Conservation (phyloP, 2,113 vertebrate genomes). For the Anser brachyrhynchus region DNA sequence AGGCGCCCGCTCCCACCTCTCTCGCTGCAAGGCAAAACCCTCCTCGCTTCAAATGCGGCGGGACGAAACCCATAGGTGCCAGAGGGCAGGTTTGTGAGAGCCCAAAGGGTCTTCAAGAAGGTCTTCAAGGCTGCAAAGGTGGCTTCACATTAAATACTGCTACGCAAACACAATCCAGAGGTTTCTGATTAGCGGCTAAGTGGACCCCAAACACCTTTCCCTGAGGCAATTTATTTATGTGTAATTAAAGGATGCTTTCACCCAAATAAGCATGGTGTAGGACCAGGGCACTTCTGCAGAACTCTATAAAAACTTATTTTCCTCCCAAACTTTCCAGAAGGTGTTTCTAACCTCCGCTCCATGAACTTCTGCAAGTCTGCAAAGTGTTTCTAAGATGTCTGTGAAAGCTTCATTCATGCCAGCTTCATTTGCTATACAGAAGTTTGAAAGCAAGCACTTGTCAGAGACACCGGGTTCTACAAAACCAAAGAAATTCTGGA, state of each 20-base stretch:
- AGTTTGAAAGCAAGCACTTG: neutral
- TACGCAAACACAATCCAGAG: neutral
- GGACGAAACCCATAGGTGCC: accelerated
- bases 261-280: neutral
- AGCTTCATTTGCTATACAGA: neutral
- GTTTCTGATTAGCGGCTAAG: neutral
- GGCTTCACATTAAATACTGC: neutral
- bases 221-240: neutral
- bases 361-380: neutral
- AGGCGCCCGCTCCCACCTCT: neutral
- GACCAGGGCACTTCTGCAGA: neutral
- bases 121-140: too few species aligned
- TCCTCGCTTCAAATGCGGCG: neutral
- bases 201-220: neutral
- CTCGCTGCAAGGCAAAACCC: neutral
- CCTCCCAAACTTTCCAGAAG: neutral
- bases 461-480: neutral
- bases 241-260: neutral
- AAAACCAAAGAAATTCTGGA: neutral
- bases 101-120: too few species aligned
- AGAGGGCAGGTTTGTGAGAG: neutral
- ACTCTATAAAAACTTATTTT: neutral
- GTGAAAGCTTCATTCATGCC: neutral
- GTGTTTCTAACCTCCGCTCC: neutral
- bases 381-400: neutral